Evolutionary conservation across 2,113 vertebrate species (phyloP).

Genomic region (Anseranas semipalmata): DNA sequence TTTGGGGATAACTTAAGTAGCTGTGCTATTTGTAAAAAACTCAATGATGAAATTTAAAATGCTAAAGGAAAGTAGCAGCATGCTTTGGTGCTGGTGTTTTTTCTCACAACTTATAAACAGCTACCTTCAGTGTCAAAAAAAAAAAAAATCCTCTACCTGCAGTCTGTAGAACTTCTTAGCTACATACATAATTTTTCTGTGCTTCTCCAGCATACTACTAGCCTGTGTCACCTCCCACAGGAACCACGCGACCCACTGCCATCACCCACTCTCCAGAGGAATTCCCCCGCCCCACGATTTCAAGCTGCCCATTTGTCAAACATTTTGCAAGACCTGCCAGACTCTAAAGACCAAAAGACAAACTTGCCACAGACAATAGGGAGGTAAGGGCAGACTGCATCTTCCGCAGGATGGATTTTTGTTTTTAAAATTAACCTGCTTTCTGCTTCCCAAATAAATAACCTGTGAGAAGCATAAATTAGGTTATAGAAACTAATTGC

Average conservation of each 20-base stretch:
- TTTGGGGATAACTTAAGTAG: not conserved
- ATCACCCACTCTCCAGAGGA: not conserved
- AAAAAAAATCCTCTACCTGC: not conserved
- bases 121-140: not conserved
- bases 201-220: not conserved
- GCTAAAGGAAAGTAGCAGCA: not conserved
- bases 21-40: not conserved
- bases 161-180: not conserved
- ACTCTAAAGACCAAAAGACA: not conserved
- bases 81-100: not conserved
- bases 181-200: not conserved
- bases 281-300: not conserved
- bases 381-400: not conserved
- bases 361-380: not conserved
- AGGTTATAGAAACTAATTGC: not conserved
- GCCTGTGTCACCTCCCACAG: accelerated
- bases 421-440: not conserved
- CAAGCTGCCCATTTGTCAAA: not conserved
- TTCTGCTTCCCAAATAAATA: not conserved
- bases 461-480: not conserved
- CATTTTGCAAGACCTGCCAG: not conserved
- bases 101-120: not conserved
- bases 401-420: not conserved
- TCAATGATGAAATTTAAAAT: not conserved
- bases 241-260: not conserved